A percentile compares a stretch with the other conserved stretches of the same genome.
Conservation (phyloP, 2,797 vertebrate species). For the Lepus oiostolus region DNA sequence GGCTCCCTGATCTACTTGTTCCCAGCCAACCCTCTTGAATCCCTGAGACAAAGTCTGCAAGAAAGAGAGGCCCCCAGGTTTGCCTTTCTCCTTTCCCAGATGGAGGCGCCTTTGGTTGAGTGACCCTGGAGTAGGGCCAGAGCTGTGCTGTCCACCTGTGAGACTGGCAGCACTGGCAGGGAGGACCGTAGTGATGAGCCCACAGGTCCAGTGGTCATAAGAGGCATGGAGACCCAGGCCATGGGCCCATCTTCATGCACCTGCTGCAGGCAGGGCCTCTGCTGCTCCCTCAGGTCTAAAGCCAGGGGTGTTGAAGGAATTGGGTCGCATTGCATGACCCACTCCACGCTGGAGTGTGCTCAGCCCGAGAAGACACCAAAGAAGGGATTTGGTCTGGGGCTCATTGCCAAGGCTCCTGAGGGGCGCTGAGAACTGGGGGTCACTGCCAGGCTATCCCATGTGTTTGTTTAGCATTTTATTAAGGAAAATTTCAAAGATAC, state of each 20-base stretch:
- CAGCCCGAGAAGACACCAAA: neutral
- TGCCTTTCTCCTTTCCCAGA: neutral
- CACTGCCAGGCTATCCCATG: neutral
- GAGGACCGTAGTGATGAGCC: neutral
- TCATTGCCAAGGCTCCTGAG: neutral
- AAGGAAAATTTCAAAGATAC: neutral
- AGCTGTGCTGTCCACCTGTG: neutral
- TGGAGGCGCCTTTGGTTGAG: neutral
- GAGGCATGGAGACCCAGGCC: neutral
- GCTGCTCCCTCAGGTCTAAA: too few relatives aligned
- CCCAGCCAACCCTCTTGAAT: neutral
- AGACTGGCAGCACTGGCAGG: neutral
- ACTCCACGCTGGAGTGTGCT: neutral
- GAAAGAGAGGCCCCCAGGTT: neutral
- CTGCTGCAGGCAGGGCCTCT: neutral
- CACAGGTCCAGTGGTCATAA: neutral
- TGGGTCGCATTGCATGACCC: too few relatives aligned
- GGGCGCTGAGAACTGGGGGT: neutral
- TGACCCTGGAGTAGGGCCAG: neutral
- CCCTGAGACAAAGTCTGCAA: neutral
- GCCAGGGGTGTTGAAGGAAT: too few relatives aligned
- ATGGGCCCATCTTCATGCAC: neutral
- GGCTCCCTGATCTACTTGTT: neutral
- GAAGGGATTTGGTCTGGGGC: neutral
- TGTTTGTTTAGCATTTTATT: constrained; percentile 26